These are phyloP conservation scores for Labroides dimidiatus DNA, from an alignment of 2,797 vertebrate genomes.

Conservation along the genomic window DNA sequence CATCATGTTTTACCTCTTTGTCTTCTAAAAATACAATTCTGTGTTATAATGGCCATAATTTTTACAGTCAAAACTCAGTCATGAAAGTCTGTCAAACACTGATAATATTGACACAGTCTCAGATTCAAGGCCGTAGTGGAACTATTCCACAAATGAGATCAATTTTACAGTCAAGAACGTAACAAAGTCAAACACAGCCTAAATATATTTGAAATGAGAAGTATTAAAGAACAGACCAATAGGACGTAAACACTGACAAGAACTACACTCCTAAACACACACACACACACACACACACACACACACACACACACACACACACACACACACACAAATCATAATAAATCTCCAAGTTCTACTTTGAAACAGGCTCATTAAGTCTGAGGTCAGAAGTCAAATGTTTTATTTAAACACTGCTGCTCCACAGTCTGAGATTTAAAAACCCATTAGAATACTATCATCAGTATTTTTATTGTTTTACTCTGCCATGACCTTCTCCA, in stretches of 20 bases:
- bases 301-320: neutral
- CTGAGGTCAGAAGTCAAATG: neutral
- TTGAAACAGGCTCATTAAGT: neutral
- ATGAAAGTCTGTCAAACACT: too few species aligned
- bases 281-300: neutral
- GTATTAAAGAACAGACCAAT: neutral
- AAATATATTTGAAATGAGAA: neutral
- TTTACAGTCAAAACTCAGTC: neutral
- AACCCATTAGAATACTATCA: neutral
- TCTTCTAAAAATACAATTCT: too few species aligned
- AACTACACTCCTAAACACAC: neutral
- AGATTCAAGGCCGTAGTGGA: neutral
- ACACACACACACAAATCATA: neutral
- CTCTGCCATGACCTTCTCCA: neutral
- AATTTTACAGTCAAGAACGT: too few species aligned
- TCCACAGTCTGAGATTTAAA: neutral
- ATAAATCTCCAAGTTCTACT: neutral
- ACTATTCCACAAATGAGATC: neutral
- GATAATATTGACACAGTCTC: neutral
- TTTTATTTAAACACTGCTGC: neutral
- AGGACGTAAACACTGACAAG: too few species aligned
- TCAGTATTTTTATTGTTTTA: neutral
- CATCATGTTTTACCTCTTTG: too few species aligned
- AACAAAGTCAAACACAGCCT: neutral
- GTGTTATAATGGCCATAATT: too few species aligned